These are phyloP conservation scores for Lepus townsendii DNA, from an alignment of 2,797 vertebrate species.

Conservation along the genomic window DNA sequence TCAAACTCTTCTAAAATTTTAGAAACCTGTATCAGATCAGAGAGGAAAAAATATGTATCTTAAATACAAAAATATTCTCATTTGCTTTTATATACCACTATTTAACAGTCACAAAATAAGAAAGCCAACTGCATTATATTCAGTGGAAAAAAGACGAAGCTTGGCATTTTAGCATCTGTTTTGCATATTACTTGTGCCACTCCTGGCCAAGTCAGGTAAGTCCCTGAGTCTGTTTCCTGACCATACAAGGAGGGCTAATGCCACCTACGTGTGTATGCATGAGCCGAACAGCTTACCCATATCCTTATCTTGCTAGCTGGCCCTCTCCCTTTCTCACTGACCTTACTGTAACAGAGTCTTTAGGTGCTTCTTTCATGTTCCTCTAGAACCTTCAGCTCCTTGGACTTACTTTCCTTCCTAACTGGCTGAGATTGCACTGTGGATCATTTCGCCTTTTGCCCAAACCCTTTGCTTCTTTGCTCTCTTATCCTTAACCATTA, in stretches of 20 bases:
- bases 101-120: neutral
- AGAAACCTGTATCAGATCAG: conserved; percentile 91
- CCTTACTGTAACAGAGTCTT: neutral
- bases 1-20: conserved; percentile 95
- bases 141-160: neutral
- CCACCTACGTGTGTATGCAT: neutral
- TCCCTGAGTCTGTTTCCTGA: neutral
- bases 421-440: neutral
- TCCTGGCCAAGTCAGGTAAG: neutral
- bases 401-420: neutral
- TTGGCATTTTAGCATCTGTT: neutral
- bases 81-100: neutral
- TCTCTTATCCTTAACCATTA: neutral
- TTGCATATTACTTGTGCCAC: neutral
- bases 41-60: conserved; percentile 47
- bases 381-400: neutral
- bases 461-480: conserved; percentile 4
- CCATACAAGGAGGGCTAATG: neutral
- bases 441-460: neutral
- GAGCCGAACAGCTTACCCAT: neutral
- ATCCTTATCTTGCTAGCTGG: neutral
- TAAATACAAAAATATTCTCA: conserved; percentile 33
- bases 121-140: neutral
- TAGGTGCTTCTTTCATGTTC: neutral
- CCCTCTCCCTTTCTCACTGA: neutral